Base-by-base conservation (phyloP, 2,797 vertebrate genomes). In the Lerista edwardsae region DNA sequence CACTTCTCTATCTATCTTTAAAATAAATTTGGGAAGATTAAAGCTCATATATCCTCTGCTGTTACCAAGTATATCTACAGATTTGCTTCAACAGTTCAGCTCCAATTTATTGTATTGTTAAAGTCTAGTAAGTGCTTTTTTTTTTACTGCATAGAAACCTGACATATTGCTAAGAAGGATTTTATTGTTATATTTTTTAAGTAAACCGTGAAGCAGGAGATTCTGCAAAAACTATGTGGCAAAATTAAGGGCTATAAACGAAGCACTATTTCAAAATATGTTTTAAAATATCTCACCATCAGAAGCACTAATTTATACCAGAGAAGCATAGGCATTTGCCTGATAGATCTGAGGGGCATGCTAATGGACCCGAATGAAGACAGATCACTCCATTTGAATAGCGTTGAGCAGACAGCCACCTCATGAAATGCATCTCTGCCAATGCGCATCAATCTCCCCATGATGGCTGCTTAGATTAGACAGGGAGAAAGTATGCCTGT, bases 281-380 rank as follows among this genome's bases (percentile, higher is more conserved):
- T 87, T 91, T 83, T 93, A 91, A 94, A 93, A 93, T 94, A 94
- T 94, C 94, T 94, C 94, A 95, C 82, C 91, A 91, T 91, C 80
- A 21, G 78, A 88, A 41, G 87, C 92, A 95, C 94, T 95, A 95
- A 94, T 95, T 95, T 94, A 93, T 94, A 92, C 93, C 93, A 82
- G 79, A 90, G 72, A 74, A 86, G 72, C 89, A 87, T 59, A 93
- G 94, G 91, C 90, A 88, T 94, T 94, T 91, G 68, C 84, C 85
- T 95, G 94, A 94, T 93, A 93, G 91, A 96, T 95, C 93, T 91
- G 93, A 94, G 94, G 87, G 91, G 91, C 90, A 96, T 93, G 87
- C 94, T 97, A 96, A 96, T 94, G 90, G 93, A 91, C 87, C 89
- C 85, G 92, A 93, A 95, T 95, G 95, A 96, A 97, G 96, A 97